phyloP scores from a whole-genome alignment of 2,888 invertebrate species.

The Galerucella nymphaeae region DNA sequence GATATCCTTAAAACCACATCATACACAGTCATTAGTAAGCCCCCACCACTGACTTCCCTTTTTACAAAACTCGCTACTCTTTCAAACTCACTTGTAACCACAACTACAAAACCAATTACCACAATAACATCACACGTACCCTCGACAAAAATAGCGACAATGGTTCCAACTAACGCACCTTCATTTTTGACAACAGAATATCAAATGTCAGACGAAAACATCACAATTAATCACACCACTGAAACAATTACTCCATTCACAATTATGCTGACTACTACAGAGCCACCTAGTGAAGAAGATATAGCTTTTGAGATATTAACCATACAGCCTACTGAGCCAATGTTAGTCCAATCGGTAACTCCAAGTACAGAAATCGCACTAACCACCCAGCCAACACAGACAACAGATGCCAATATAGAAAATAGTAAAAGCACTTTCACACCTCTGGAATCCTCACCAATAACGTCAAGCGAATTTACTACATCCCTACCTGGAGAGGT shows the following conservation, averaged over 20 bases:
- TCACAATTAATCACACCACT: background rate
- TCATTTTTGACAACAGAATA: background rate
- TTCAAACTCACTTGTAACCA: constrained; percentile 12
- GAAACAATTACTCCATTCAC: constrained; percentile 17
- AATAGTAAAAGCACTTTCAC: constrained; percentile 19
- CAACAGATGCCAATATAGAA: background rate
- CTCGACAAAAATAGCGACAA: constrained; percentile 12
- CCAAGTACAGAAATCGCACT: background rate
- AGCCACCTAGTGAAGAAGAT: background rate
- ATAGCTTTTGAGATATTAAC: background rate
- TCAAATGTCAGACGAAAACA: constrained; percentile 17
- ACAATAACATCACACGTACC: constrained; percentile 1
- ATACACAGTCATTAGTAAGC: background rate
- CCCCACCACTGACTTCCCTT: background rate
- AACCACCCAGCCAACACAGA: background rate
- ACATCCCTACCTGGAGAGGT: constrained; percentile 12
- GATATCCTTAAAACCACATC: background rate
- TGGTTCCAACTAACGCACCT: background rate
- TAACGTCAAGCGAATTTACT: constrained; percentile 16
- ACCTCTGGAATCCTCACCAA: constrained; percentile 37
- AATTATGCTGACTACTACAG: constrained; percentile 7
- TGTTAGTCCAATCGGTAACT: constrained; percentile 6
- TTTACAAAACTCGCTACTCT: constrained; percentile 24
- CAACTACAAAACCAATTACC: constrained; percentile 26
- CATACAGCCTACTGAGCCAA: constrained; percentile 15